Conservation (phyloP, 2,113 vertebrate genomes). For the Megaceryle maxima region DNA sequence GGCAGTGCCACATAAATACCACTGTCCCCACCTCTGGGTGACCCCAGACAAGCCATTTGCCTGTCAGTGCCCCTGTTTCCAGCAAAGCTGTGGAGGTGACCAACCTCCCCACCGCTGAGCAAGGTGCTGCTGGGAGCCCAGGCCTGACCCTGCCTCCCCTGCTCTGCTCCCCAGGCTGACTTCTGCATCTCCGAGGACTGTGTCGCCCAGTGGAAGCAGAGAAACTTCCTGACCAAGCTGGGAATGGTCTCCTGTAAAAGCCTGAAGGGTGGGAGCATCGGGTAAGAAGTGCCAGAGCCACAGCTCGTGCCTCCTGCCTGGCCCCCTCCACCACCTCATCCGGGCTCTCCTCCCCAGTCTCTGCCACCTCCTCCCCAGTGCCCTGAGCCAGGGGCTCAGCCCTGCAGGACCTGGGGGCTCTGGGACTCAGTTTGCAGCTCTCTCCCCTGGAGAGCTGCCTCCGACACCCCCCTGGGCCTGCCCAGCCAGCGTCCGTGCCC, state of each 20-base stretch:
- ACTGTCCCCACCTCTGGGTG: neutral
- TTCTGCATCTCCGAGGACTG: constrained; percentile 85
- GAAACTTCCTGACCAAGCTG: constrained; percentile 89
- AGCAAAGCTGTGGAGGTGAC: neutral
- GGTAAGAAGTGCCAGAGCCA: constrained; percentile 70
- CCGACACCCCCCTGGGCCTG: neutral
- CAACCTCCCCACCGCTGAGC: neutral
- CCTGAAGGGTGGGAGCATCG: constrained; percentile 91
- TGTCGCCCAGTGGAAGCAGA: constrained; percentile 91
- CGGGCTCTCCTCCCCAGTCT: neutral
- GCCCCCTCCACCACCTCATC: neutral
- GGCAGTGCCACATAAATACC: too few species aligned
- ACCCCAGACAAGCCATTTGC: neutral
- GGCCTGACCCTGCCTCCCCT: neutral
- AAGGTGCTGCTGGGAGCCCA: rapidly evolving
- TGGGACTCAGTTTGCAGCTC: neutral
- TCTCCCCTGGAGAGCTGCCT: neutral
- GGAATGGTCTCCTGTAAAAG: constrained; percentile 90
- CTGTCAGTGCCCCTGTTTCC: rapidly evolving
- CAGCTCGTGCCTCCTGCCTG: neutral
- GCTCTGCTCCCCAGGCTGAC: constrained; percentile 78
- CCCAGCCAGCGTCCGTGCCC: neutral
- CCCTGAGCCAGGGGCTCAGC: rapidly evolving
- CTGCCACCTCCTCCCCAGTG: neutral
- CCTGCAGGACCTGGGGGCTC: neutral